These are phyloP conservation scores for Acanthurus leucopareius DNA, from an alignment of 2,797 vertebrate species.

Conservation along the genomic window DNA sequence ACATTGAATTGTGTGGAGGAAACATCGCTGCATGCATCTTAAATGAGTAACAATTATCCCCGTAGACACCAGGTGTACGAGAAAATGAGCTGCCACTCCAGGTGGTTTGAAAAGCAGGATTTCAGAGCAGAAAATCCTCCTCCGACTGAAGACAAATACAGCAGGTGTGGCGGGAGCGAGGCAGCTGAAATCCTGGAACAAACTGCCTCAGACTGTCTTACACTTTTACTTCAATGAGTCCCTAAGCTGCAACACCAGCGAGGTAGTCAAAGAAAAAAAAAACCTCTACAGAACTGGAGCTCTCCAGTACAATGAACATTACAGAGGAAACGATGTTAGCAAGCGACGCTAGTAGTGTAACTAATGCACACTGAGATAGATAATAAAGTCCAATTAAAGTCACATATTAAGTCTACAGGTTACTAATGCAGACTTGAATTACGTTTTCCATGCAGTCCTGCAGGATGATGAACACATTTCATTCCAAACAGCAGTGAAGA, in stretches of 20 bases:
- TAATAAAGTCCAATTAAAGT: not conserved
- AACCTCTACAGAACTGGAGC: not conserved
- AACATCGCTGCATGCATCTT: constrained; percentile 33
- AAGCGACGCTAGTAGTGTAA: not conserved
- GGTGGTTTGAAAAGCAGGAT: constrained; percentile 57
- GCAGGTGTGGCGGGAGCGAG: constrained; percentile 48
- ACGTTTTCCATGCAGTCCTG: not conserved
- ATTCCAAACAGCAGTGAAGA: not conserved
- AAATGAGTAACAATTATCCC: constrained; percentile 56
- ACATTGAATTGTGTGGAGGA: constrained; percentile 23
- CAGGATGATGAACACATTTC: not conserved
- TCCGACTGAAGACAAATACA: constrained; percentile 48
- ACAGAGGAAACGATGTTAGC: not conserved
- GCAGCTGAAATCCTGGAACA: constrained; percentile 42
- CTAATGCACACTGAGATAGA: not conserved
- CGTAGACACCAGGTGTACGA: constrained; percentile 60
- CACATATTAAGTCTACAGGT: not conserved
- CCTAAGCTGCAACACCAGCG: not conserved
- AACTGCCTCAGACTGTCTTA: constrained; percentile 20
- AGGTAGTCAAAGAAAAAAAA: not conserved
- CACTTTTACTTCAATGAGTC: constrained; percentile 28
- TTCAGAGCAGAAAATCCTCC: constrained; percentile 39
- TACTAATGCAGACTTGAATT: not conserved
- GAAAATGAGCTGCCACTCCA: constrained; percentile 57
- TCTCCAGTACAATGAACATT: not conserved